phyloP scores from a whole-genome alignment of 2,113 vertebrate genomes.

The Microtus oregoni region DNA sequence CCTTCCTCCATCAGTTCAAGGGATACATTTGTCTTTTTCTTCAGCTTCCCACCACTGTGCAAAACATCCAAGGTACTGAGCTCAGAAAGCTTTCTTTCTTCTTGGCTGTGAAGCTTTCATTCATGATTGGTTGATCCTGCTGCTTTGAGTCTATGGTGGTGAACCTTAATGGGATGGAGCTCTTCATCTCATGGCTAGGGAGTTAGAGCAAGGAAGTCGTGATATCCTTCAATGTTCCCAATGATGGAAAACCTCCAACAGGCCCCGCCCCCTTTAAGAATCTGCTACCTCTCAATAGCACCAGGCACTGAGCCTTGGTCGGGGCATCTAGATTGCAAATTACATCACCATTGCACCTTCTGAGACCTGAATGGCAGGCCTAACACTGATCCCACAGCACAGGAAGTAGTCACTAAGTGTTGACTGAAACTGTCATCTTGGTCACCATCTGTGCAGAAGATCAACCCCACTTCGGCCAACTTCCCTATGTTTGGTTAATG shows the following conservation, averaged over 20 bases:
- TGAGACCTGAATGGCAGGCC: not conserved
- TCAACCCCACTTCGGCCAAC: accelerated
- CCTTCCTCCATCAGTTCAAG: no score
- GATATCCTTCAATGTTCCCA: not conserved
- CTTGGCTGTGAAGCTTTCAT: not conserved
- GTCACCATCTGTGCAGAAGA: not conserved
- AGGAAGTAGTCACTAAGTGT: not conserved
- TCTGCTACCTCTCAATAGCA: not conserved
- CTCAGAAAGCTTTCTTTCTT: not conserved
- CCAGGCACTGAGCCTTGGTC: not conserved
- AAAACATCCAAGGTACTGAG: not conserved
- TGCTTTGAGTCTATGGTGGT: not conserved
- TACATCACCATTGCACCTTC: not conserved
- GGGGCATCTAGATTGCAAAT: not conserved
- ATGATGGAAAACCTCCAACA: no score
- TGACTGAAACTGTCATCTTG: not conserved
- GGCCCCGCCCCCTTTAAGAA: not conserved
- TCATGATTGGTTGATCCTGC: not conserved
- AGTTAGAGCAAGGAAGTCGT: not conserved
- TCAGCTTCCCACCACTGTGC: not conserved
- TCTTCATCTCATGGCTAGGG: not conserved
- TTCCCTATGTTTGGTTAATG: not conserved
- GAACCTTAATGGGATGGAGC: not conserved
- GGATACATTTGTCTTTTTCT: not conserved
- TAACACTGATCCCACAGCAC: not conserved